Evolutionary conservation across 2,113 vertebrate species (phyloP), one percentile per base, ranked within the genome.

Genomic region (Odobenus rosmarus): DNA sequence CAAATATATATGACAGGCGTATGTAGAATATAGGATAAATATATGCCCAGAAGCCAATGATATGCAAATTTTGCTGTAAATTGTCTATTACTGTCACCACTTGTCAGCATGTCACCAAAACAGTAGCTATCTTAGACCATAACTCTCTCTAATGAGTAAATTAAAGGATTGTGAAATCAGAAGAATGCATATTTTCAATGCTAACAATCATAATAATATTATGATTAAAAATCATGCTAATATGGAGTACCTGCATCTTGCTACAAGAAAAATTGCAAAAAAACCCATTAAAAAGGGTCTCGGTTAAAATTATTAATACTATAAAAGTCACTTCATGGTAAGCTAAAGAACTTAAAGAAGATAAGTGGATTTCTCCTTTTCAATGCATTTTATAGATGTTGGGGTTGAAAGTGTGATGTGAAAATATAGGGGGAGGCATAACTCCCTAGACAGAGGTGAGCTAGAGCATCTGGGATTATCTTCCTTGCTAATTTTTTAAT

Each of bases 41-140:
- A 93, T n/a, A 76, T 95, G 72, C 95, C 86, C 61, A 79, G 90
- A 96, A 97, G 96, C 88, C 90, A 96, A 96, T 92, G 51, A 90
- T 90, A 96, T 97, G 87, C 84, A 97, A 92, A 96, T 96, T 91
- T 79, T 84, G 28, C 83, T 95, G 62, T 93, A 92, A 95, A 95
- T 96, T 93, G 13, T 95, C 89, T 97, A 95, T 97, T 97, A 87
- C 80, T 98, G 95, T 97, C 95, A 97, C 83, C 87, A 93, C 89
- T 93, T 97, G 95, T 98, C 97, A 97, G 86, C 92, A 94, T 97
- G 87, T 97, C 93, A 97, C 93, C 96, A 97, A 96, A 95, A 96
- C 95, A 97, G 79, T 96, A 92, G 61, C 89, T 96, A 91, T 96
- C 95, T 90, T 93, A 98, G 86, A 88, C 81, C 92, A 88, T 97